A percentile compares a stretch with the other conserved stretches of the same genome.
phyloP scores from a whole-genome alignment of 2,888 invertebrate genomes.

The Lasioglossum villosulum region DNA sequence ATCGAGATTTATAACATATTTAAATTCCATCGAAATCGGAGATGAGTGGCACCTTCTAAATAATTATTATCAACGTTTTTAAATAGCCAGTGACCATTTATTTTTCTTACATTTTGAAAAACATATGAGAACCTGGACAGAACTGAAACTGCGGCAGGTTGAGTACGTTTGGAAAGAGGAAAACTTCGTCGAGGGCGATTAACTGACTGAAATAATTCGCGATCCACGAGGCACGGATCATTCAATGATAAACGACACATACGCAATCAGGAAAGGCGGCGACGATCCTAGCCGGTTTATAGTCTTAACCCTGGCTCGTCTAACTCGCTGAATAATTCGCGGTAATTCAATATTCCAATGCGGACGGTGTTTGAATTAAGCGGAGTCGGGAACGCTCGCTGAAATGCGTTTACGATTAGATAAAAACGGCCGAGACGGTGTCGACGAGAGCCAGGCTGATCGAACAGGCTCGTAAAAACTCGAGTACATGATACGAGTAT shows the following conservation, averaged over 20 bases:
- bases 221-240: background rate
- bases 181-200: background rate
- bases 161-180: too few relatives aligned
- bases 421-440: constrained; percentile 42
- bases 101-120: too few relatives aligned
- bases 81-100: too few relatives aligned
- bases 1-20: too few relatives aligned
- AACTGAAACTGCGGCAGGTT: background rate
- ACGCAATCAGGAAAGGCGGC: background rate
- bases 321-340: constrained; percentile 44
- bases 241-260: background rate
- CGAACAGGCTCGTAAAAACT: constrained; percentile 39
- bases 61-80: too few relatives aligned
- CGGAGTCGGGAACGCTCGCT: constrained; percentile 4
- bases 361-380: constrained; percentile 25
- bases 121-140: background rate
- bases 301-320: constrained; percentile 43
- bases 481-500: too few relatives aligned
- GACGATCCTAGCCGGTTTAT: constrained; percentile 14
- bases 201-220: background rate
- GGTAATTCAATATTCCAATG: constrained; percentile 49
- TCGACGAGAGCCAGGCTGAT: background rate
- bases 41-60: too few relatives aligned
- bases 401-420: constrained; percentile 60
- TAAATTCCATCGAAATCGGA: too few relatives aligned